phyloP scores from a whole-genome alignment of 30 jellyfish, hydroid and myxozoan species.

The Hydractinia echinata region DNA sequence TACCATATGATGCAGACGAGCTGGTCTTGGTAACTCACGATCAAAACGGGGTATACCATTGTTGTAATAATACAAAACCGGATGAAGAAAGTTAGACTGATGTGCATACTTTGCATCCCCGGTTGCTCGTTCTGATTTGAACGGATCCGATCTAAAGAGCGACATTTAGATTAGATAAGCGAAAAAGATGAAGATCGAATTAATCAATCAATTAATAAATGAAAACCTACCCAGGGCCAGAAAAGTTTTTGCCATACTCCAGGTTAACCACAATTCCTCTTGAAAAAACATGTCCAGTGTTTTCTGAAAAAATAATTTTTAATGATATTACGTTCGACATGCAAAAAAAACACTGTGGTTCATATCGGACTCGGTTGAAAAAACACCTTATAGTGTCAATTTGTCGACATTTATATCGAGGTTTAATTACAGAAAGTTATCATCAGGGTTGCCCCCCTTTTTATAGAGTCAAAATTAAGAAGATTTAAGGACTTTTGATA shows the following conservation, averaged over 20 bases:
- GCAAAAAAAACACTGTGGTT: no score
- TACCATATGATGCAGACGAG: constrained; percentile 72
- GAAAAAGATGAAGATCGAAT: not conserved
- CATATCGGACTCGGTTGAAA: no score
- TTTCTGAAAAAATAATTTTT: constrained; percentile 25
- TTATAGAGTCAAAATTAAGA: no score
- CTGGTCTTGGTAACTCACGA: constrained; percentile 65
- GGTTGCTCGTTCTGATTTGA: constrained; percentile 74
- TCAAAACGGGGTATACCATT: constrained; percentile 18
- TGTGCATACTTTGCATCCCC: constrained; percentile 84
- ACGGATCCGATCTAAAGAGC: constrained; percentile 76
- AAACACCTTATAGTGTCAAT: no score
- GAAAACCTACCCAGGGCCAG: constrained; percentile 47
- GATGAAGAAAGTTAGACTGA: constrained; percentile 76
- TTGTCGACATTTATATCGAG: no score
- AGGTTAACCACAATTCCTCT: constrained; percentile 67
- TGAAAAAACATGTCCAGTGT: constrained; percentile 66
- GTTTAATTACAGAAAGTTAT: no score
- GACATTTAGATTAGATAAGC: not conserved
- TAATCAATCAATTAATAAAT: not conserved
- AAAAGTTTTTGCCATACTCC: constrained; percentile 82
- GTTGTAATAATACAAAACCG: constrained; percentile 62
- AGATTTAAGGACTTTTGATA: no score
- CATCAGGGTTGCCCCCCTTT: no score
- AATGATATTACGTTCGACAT: no score